These are phyloP conservation scores for Sebastiscus albofasciatus DNA, from an alignment of 2,797 vertebrate genomes.

Conservation along the genomic window DNA sequence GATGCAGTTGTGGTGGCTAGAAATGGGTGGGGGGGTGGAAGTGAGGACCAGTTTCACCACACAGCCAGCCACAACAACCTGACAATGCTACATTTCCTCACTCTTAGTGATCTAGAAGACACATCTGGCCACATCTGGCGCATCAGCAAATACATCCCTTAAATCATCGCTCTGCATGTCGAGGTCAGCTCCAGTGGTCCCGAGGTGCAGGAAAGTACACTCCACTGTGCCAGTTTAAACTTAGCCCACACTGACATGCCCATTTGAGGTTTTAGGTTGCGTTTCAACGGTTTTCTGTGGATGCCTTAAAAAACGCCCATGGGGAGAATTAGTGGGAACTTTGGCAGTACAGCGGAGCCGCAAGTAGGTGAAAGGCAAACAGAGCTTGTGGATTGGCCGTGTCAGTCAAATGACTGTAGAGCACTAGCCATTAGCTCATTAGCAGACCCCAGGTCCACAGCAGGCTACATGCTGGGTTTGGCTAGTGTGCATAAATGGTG, in stretches of 20 bases:
- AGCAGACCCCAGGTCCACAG: conserved; percentile 53
- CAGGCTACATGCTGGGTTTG: conserved; percentile 49
- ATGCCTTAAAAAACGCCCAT: conserved; percentile 63
- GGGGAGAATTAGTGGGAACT: conserved; percentile 72
- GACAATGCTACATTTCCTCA: conserved; percentile 68
- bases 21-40: conserved; percentile 1
- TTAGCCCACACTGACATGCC: conserved; percentile 69
- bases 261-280: conserved; percentile 80
- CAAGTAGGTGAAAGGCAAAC: conserved; percentile 78
- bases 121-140: conserved; percentile 55
- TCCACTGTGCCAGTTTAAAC: conserved; percentile 77
- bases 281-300: conserved; percentile 71
- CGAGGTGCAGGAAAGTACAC: conserved; percentile 69
- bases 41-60: conserved; percentile 54
- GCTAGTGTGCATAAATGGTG: conserved; percentile 36
- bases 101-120: conserved; percentile 58
- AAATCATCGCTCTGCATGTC: conserved; percentile 61
- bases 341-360: conserved; percentile 68
- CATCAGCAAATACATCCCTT: conserved; percentile 66
- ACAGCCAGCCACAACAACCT: conserved; percentile 69
- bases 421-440: conserved; percentile 63
- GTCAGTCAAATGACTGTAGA: conserved; percentile 68
- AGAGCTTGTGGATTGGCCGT: conserved; percentile 49
- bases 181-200: conserved; percentile 71
- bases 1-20: conserved; percentile 41